Evolutionary conservation across 2,797 vertebrate species (phyloP).

Genomic region (Hemitrygon akajei): DNA sequence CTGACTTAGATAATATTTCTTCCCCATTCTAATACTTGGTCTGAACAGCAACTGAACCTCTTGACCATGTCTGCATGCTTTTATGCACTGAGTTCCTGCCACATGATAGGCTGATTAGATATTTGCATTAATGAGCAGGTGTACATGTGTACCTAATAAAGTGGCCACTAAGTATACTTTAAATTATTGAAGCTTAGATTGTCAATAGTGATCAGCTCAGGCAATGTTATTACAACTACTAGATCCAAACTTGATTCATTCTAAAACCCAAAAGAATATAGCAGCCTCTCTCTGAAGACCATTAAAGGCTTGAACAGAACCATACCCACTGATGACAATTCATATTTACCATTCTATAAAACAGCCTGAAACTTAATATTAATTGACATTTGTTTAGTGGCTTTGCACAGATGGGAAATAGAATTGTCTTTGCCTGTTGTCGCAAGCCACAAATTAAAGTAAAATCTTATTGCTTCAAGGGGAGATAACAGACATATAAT

Average conservation of each 20-base stretch:
- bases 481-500: background rate
- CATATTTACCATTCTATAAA: background rate
- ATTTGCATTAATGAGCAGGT: too few species aligned
- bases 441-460: background rate
- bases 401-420: background rate
- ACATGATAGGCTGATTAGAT: too few species aligned
- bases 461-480: background rate
- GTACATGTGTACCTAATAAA: too few species aligned
- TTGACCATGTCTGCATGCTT: too few species aligned
- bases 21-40: too few species aligned
- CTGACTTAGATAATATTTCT: too few species aligned
- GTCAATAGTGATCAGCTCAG: background rate
- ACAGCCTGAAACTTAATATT: background rate
- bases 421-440: background rate
- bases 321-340: background rate
- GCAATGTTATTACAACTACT: background rate
- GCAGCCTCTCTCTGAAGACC: background rate
- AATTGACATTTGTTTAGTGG: background rate
- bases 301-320: constrained; percentile 2
- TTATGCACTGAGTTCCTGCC: too few species aligned
- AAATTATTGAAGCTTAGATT: background rate
- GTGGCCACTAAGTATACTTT: background rate
- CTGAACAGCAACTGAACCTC: too few species aligned
- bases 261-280: background rate
- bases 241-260: background rate